Conservation (phyloP, 2,797 vertebrate species). For the Oryzias dopingdopingensis region DNA sequence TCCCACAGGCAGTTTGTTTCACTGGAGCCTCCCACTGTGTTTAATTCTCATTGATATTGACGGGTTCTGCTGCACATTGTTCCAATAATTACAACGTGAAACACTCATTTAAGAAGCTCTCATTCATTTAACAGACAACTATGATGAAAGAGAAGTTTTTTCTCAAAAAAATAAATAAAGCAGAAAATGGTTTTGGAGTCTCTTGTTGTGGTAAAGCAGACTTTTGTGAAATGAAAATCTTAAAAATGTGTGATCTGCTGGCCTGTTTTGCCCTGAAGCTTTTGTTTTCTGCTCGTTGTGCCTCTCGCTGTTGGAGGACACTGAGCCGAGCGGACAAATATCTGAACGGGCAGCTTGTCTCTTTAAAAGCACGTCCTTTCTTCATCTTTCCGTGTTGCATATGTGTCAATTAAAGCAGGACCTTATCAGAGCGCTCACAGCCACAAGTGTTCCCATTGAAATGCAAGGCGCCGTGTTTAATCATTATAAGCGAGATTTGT, state of each 20-base stretch:
- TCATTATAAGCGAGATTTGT: constrained; percentile 70
- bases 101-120: no score
- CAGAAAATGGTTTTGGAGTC: no score
- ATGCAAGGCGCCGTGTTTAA: constrained; percentile 66
- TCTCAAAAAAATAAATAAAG: no score
- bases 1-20: constrained; percentile 2
- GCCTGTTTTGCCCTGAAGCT: background rate
- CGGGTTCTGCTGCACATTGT: background rate
- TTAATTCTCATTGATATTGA: constrained; percentile 3
- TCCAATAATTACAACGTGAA: background rate
- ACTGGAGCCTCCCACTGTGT: background rate
- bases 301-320: constrained; percentile 22
- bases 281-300: background rate
- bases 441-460: constrained; percentile 69
- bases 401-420: constrained; percentile 50
- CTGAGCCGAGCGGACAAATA: constrained; percentile 1
- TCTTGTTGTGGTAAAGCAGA: no score
- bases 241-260: no score
- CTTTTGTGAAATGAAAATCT: no score
- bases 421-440: constrained; percentile 63
- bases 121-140: no score
- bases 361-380: constrained; percentile 24
- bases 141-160: no score
- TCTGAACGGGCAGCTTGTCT: constrained; percentile 16
- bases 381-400: constrained; percentile 29